Evolutionary conservation across 2,113 vertebrate species (phyloP), one percentile per base, ranked within the genome.

Genomic region (Mionectes macconnelli): DNA sequence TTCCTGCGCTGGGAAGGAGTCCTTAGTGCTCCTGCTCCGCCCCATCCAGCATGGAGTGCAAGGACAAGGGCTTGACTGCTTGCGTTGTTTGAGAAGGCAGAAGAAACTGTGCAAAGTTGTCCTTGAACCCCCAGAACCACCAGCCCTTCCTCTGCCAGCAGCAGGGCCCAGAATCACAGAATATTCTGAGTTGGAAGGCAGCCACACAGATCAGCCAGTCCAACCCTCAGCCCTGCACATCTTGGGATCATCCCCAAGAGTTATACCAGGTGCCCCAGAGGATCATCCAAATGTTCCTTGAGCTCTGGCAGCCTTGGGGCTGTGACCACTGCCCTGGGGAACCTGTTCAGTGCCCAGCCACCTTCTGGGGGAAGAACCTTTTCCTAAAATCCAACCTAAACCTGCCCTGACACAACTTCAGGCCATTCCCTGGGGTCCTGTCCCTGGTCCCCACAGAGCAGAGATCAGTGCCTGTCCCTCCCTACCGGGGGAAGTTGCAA

Each of bases 31-130:
- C 56, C 60, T 6, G 5, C 72, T 79, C 17, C 75, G 69, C 31
- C 37, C 63, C n/a, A 8, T 0, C 1, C 60, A 59, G 12, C 23
- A 35, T 16, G 6, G 2, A 1, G 14, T 16, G 52, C 20, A 42
- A 11, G 69, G 86, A 45, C 1, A 1, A 35, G 6, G 27, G 55
- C 40, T 57, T 45, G 14, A 27, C 19, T 31, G 5, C 17, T 31
- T 19, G 52, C 33, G 49, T 9, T 57, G 68, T 87, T 53, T 37
- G 49, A 81, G 44, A 62, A 37, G 45, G 40, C 40, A 66, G 53
- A 5, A 35, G 47, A 45, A 64, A 56, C 59, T 37, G 23, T 39
- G 24, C 24, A 25, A 50, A 76, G 47, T 33, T 2, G 5, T 21
- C 53, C 19, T 4, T 24, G 66, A 64, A 40, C 27, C 28, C 25